Evolutionary conservation across 2,797 vertebrate species (phyloP), one percentile per base, ranked within the genome.

Genomic region (Pantherophis alleghaniensis): DNA sequence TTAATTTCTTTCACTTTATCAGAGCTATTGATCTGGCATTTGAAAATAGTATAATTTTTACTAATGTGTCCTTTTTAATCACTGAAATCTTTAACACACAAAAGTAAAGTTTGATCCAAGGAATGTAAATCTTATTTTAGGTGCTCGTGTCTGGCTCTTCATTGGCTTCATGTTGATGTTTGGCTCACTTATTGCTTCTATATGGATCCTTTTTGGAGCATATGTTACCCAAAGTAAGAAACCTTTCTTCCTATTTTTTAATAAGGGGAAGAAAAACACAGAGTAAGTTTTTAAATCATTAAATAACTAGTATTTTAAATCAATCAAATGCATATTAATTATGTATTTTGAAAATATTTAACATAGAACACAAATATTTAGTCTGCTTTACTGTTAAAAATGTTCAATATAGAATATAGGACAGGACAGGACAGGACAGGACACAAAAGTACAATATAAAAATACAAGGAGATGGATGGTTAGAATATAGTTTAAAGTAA

Each of bases 161-260:
- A 95, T 99, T 0, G 99, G 99, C 92, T 99, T 99, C 97, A 98
- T 99, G 98, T 89, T 99, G 97, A 99, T 99, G 98, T 99, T 99
- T 51, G 98, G 98, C 47, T 98, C 98, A 0, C 98, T 99, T 94
- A 99, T 99, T 93, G 98, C 98, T 94, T 98, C 99, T 93, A 98
- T 99, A 98, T 99, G 98, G 98, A 98, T 99, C 90, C 98, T 99
- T 94, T 99, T 99, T 91, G 98, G 98, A 87, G 98, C 97, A 0
- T 99, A 98, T 32, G 98, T 99, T 51, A 98, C 98, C n/a, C 98
- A 98, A n/a, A 98, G 99, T 99, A 95, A 98, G 98, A 98, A 2
- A 20, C 11, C 7, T 47, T 92, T 32, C 88, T 92, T 14, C 32
- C 91, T 89, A 61, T 11, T 92, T 93, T 94, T 79, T n/a, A 53